Conservation (phyloP, 2,113 vertebrate genomes). For the Microtus richardsoni region DNA sequence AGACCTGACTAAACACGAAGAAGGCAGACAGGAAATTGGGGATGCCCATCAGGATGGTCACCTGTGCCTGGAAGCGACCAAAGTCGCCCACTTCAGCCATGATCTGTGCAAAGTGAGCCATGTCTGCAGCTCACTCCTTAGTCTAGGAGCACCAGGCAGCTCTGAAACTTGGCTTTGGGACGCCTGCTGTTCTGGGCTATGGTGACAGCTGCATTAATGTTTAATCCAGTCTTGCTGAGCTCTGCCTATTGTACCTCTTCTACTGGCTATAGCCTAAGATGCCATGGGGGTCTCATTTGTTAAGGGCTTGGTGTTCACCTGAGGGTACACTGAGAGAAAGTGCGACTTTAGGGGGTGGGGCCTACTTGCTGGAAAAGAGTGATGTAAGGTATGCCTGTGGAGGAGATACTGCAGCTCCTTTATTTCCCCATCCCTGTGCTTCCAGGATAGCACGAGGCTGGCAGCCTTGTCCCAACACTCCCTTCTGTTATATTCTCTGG, state of each 20-base stretch:
- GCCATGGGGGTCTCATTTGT: not conserved
- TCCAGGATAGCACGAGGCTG: not conserved
- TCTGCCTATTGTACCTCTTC: not conserved
- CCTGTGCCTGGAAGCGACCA: conserved; percentile 89
- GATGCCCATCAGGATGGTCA: conserved; percentile 86
- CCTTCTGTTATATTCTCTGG: not conserved
- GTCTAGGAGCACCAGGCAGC: not conserved
- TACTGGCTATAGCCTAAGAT: not conserved
- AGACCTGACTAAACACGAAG: conserved; percentile 91
- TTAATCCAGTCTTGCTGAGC: conserved; percentile 80
- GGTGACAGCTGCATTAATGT: conserved; percentile 81
- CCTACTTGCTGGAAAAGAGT: no score
- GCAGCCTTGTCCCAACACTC: not conserved
- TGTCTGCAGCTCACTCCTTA: not conserved
- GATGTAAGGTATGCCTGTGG: not conserved
- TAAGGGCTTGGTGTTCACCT: not conserved
- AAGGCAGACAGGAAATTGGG: conserved; percentile 84
- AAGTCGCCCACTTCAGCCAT: conserved; percentile 90
- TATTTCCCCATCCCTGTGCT: not conserved
- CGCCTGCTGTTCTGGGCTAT: not conserved
- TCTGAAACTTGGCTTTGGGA: not conserved
- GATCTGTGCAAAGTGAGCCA: conserved; percentile 85
- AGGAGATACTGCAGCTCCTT: not conserved
- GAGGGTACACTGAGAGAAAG: not conserved
- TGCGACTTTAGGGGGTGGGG: not conserved